Conservation (phyloP, 2,888 invertebrate genomes). For the Pseudococcus longispinus region DNA sequence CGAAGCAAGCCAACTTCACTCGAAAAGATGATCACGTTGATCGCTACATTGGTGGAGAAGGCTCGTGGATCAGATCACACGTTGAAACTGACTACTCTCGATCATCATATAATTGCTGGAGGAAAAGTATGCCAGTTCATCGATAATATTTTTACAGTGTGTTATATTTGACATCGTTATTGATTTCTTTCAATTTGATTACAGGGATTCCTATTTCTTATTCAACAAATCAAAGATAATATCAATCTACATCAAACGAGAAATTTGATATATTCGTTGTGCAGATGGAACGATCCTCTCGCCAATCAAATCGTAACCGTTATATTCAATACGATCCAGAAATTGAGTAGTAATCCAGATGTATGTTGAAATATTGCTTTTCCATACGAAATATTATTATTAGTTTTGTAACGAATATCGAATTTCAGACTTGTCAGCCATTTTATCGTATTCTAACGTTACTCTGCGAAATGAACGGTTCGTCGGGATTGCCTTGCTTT, state of each 20-base stretch:
- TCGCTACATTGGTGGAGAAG: conserved; percentile 86
- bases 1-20: conserved; percentile 89
- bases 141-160: not conserved
- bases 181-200: not conserved
- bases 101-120: conserved; percentile 82
- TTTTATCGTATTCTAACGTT: conserved; percentile 91
- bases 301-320: conserved; percentile 88
- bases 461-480: conserved; percentile 75
- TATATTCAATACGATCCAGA: conserved; percentile 89
- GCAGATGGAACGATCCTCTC: conserved; percentile 87
- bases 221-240: conserved; percentile 93
- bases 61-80: conserved; percentile 78
- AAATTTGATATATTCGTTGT: conserved; percentile 88
- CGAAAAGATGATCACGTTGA: conserved; percentile 93
- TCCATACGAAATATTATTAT: not conserved
- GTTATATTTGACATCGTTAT: conserved; percentile 49
- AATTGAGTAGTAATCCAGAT: conserved; percentile 75
- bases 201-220: conserved; percentile 89
- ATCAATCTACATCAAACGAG: conserved; percentile 91
- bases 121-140: conserved; percentile 72
- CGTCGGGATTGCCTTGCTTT: conserved; percentile 84
- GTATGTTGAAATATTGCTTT: conserved; percentile 64
- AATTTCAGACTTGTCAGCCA: conserved; percentile 78
- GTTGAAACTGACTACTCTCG: conserved; percentile 77
- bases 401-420: not conserved